phyloP scores from a whole-genome alignment of 2,888 invertebrate species.

The Byasa hedistus region DNA sequence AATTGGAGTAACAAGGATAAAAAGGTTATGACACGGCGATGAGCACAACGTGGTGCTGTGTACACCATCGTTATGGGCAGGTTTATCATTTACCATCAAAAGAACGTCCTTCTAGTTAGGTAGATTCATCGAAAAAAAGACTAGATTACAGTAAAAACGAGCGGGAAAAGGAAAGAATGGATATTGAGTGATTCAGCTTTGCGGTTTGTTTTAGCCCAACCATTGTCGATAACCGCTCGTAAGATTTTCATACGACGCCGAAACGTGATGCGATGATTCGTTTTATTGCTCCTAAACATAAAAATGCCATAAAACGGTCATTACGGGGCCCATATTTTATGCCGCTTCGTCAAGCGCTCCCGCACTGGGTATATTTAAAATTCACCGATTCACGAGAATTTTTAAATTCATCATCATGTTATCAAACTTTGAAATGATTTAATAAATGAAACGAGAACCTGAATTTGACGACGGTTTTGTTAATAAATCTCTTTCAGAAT shows the following conservation, averaged over 20 bases:
- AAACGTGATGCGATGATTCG: slow-evolving; percentile 40
- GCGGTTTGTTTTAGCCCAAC: slow-evolving; percentile 11
- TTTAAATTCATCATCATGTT: slow-evolving; percentile 5
- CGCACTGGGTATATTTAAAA: slow-evolving; percentile 18
- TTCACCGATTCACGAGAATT: slow-evolving; percentile 18
- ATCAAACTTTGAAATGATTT: too few species aligned
- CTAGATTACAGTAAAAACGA: background rate
- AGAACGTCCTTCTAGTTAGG: too few species aligned
- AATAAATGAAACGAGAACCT: too few species aligned
- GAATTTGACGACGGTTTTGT: too few species aligned
- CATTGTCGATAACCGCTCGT: slow-evolving; percentile 19
- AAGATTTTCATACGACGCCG: slow-evolving; percentile 27
- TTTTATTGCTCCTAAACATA: slow-evolving; percentile 57
- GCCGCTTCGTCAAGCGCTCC: slow-evolving; percentile 19
- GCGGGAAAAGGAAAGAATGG: background rate
- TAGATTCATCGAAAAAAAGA: too few species aligned
- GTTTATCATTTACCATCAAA: too few species aligned
- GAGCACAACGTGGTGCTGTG: too few species aligned
- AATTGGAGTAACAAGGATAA: too few species aligned
- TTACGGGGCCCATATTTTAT: slow-evolving; percentile 40
- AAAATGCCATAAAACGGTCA: slow-evolving; percentile 53
- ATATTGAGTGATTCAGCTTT: background rate
- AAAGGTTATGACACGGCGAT: too few species aligned
- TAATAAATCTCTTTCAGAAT: too few species aligned
- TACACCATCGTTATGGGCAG: too few species aligned